Evolutionary conservation across 1,140 invertebrate genomes (phyloP).

Genomic region (Hylyphantes graminicola): DNA sequence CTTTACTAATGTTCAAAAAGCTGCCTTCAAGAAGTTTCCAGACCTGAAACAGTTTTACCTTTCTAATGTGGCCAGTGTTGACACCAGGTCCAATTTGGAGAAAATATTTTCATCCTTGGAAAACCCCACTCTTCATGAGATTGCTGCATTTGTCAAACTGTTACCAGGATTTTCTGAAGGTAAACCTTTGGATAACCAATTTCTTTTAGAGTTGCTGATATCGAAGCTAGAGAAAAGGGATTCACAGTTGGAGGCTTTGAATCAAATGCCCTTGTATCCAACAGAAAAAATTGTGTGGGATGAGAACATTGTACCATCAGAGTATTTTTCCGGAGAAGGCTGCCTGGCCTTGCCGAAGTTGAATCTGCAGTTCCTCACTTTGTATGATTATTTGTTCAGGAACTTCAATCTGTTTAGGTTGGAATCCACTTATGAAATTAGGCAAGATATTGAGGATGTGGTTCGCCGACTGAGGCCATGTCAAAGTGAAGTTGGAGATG

Average conservation of each 20-base stretch:
- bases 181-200: constrained; percentile 78
- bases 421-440: constrained; percentile 98
- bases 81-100: constrained; percentile 84
- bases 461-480: constrained; percentile 94
- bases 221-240: constrained; percentile 87
- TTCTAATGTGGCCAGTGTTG: constrained; percentile 93
- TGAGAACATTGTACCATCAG: constrained; percentile 97
- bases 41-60: constrained; percentile 88
- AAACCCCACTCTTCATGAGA: constrained; percentile 82
- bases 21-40: constrained; percentile 91
- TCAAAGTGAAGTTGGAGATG: constrained; percentile 86
- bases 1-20: constrained; percentile 91
- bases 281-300: constrained; percentile 99
- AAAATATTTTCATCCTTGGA: constrained; percentile 88
- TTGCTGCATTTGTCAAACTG: constrained; percentile 87
- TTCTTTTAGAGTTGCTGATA: constrained; percentile 86
- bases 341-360: constrained; percentile 96
- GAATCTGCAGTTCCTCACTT: constrained; percentile 97
- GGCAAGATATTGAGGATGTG: constrained; percentile 98
- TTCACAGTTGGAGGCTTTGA: constrained; percentile 94
- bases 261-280: constrained; percentile 98
- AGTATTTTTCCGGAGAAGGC: constrained; percentile 95
- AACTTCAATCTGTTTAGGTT: constrained; percentile 98
- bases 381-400: constrained; percentile 97
- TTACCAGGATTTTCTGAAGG: constrained; percentile 81